Evolutionary conservation across 2,797 vertebrate species (phyloP).

Genomic region (Rhinatrema bivittatum): DNA sequence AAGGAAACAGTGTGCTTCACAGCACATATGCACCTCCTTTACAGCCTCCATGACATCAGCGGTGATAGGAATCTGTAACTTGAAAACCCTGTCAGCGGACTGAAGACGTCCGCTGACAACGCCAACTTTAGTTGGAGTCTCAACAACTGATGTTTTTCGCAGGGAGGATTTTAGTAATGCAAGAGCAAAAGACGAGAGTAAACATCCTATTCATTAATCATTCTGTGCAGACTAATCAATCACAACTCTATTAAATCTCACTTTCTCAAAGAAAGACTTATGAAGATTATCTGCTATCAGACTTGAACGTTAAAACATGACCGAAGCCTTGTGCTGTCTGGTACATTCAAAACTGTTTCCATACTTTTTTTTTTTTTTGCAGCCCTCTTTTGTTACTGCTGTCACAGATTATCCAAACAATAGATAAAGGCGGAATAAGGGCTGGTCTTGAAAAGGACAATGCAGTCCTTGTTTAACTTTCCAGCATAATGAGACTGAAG

Average conservation of each 20-base stretch:
- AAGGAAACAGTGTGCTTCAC: slow-evolving; percentile 8
- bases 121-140: slow-evolving; percentile 15
- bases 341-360: not conserved
- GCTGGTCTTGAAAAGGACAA: too few relatives aligned
- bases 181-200: slow-evolving; percentile 33
- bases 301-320: not conserved
- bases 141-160: slow-evolving; percentile 21
- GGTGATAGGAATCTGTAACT: not conserved
- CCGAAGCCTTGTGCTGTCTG: not conserved
- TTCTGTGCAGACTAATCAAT: slow-evolving; percentile 27
- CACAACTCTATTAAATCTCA: slow-evolving; percentile 24
- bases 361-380: not conserved
- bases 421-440: not conserved
- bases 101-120: slow-evolving; percentile 13
- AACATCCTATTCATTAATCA: slow-evolving; percentile 47
- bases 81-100: slow-evolving; percentile 18
- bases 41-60: slow-evolving; percentile 1
- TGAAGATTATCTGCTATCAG: slow-evolving; percentile 7
- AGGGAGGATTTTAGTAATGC: slow-evolving; percentile 30
- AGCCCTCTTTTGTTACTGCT: not conserved
- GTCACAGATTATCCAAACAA: not conserved
- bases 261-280: slow-evolving; percentile 24
- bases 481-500: too few relatives aligned
- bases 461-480: not conserved
- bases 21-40: slow-evolving; percentile 3